Evolutionary conservation across 1,140 invertebrate species (phyloP).

Genomic region (Drosophila kanapiae): DNA sequence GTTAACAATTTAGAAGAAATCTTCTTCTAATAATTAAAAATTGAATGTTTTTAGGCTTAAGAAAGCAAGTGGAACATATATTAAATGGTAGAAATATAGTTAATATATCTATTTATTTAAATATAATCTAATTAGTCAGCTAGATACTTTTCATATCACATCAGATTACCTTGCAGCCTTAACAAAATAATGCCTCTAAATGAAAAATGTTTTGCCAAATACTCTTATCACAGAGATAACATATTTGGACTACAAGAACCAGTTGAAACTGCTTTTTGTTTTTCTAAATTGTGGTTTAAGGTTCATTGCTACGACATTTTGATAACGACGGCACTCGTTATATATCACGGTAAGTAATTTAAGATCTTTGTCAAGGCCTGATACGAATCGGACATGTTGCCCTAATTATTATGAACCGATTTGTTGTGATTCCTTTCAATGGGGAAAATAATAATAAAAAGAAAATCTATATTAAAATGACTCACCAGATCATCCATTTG

Average conservation of each 20-base stretch:
- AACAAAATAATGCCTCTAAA: conserved; percentile 22
- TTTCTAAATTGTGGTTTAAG: conserved; percentile 38
- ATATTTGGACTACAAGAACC: conserved; percentile 1
- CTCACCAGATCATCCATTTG: conserved; percentile 87
- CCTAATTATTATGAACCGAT: not conserved
- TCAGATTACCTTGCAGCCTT: conserved; percentile 10
- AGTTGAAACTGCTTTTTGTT: conserved; percentile 31
- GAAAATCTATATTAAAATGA: not conserved
- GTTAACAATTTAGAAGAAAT: not conserved
- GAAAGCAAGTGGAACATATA: not conserved
- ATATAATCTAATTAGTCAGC: not conserved
- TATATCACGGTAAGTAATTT: conserved; percentile 10
- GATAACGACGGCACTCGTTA: conserved; percentile 12
- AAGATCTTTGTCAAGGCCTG: not conserved
- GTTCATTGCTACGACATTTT: conserved; percentile 41
- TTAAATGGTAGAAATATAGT: not conserved
- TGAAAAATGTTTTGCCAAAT: conserved; percentile 20
- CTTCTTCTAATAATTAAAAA: not conserved
- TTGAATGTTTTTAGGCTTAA: not conserved
- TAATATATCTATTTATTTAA: no score
- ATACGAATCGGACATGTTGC: conserved; percentile 3
- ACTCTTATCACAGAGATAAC: conserved; percentile 36
- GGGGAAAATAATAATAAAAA: not conserved
- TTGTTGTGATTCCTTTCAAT: not conserved
- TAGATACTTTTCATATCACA: conserved; percentile 21